Evolutionary conservation across 2,797 vertebrate genomes (phyloP).

Genomic region (Siniperca obscura): DNA sequence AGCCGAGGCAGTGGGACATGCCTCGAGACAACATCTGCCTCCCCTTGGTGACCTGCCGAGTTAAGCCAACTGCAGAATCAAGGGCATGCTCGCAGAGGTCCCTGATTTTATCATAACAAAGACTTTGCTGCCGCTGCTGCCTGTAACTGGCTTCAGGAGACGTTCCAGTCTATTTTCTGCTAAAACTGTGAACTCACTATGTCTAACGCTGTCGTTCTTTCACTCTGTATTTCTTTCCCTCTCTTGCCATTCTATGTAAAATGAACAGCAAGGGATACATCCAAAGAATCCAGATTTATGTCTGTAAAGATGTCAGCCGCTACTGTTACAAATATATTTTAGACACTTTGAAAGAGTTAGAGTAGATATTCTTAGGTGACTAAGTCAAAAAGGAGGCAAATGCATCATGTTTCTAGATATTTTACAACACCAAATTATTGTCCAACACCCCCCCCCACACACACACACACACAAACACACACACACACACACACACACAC

Average conservation of each 20-base stretch:
- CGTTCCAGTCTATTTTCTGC: slow-evolving; percentile 74
- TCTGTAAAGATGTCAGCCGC: slow-evolving; percentile 23
- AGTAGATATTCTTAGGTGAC: not conserved
- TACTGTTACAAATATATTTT: slow-evolving; percentile 19
- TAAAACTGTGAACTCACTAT: slow-evolving; percentile 57
- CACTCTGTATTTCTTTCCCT: slow-evolving; percentile 44
- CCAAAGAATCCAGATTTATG: slow-evolving; percentile 36
- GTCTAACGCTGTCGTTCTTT: slow-evolving; percentile 51
- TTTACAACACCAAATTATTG: not conserved
- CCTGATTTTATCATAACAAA: slow-evolving; percentile 79
- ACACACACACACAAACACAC: too few relatives aligned
- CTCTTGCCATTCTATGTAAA: slow-evolving; percentile 45
- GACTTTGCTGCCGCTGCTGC: slow-evolving; percentile 60
- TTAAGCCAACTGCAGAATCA: slow-evolving; percentile 83
- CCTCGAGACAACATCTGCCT: slow-evolving; percentile 89
- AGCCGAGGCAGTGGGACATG: slow-evolving; percentile 76
- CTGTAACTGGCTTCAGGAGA: slow-evolving; percentile 75
- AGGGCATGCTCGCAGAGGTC: slow-evolving; percentile 76
- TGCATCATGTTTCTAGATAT: not conserved
- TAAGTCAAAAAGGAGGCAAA: not conserved
- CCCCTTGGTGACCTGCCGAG: slow-evolving; percentile 79
- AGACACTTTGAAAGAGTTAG: not conserved
- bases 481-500: too few relatives aligned
- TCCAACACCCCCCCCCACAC: too few relatives aligned
- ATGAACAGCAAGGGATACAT: slow-evolving; percentile 50